Base-by-base conservation (phyloP, 2,113 vertebrate species). In the Asarcornis scutulata region DNA sequence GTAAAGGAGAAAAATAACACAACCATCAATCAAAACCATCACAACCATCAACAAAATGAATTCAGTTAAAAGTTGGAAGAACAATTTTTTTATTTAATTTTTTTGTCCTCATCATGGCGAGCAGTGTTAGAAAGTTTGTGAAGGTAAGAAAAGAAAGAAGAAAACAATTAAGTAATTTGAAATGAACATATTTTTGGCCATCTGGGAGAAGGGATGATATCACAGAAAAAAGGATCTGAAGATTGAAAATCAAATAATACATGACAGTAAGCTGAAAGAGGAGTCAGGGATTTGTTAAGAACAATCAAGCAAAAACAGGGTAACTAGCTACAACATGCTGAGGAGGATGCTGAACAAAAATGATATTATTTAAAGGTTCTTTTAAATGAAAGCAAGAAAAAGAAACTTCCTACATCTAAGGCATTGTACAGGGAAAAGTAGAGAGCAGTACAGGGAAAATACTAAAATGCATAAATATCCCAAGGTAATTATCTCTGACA, bases 141-240 rank as follows among this genome's bases (percentile, higher is more conserved):
- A 84, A 89, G 62, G 67, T 91, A 88, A 68, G 32, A 44, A 86
- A 93, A 80, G 68, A 48, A 89, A 87, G 73, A 77, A 74, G 21
- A 52, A 92, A 79, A 22, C 15, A 76, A 72, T 3, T 29, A 67
- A 88, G 34, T 78, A 95, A 15, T 72, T 87, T 56, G 34, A 92
- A 91, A 87, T 58, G n/a, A 92, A 85, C 58, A 46, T 86, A 44
- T 76, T 89, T 95, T 91, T 82, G 3, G 53, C 89, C 86, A 78
- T 89, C 93, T 91, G 86, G 58, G 53, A 68, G 9, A 38, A n/a
- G 29, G 48, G 75, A 72, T 63, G 53, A 15, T 52, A 87, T 79
- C 40, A 46, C 32, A 93, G 81, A 79, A 76, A 82, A 79, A 16
- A 91, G 16, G 27, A 76, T 89, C n/a, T 87, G 84, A 91, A 91